phyloP scores from a whole-genome alignment of 2,888 invertebrate species.

The Chaitophorus viminalis region DNA sequence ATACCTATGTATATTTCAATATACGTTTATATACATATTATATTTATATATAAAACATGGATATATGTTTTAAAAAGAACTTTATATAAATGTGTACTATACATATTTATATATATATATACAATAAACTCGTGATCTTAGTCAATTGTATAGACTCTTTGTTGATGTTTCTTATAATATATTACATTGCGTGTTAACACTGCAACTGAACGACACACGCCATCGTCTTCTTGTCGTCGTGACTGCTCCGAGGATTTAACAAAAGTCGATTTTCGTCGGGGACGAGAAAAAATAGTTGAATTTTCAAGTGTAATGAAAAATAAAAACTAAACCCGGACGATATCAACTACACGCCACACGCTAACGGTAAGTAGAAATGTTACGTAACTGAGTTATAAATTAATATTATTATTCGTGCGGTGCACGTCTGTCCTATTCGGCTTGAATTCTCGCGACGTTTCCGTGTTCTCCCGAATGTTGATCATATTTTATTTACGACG shows the following conservation, averaged over 20 bases:
- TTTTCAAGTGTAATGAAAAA: background rate
- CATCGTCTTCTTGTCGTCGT: background rate
- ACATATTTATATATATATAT: constrained; percentile 31
- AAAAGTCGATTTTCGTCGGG: background rate
- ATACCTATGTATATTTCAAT: background rate
- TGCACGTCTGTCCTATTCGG: no score
- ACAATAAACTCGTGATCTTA: constrained; percentile 59
- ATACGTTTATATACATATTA: background rate
- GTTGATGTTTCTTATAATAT: constrained; percentile 4
- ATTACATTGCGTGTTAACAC: background rate
- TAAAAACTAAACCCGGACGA: no score
- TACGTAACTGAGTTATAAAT: no score
- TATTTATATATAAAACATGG: background rate
- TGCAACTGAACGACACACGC: background rate
- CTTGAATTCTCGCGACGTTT: no score
- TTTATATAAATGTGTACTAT: no score
- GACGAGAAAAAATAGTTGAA: background rate
- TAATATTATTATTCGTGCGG: no score
- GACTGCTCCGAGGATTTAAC: background rate
- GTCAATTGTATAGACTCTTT: constrained; percentile 7
- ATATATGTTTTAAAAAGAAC: background rate
- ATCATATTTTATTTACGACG: no score
- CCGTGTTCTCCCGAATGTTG: no score
- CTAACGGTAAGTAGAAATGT: no score
- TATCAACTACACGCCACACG: no score